Evolutionary conservation across 2,797 vertebrate species (phyloP), one percentile per base, ranked within the genome.

Genomic region (Australoheros facetus): DNA sequence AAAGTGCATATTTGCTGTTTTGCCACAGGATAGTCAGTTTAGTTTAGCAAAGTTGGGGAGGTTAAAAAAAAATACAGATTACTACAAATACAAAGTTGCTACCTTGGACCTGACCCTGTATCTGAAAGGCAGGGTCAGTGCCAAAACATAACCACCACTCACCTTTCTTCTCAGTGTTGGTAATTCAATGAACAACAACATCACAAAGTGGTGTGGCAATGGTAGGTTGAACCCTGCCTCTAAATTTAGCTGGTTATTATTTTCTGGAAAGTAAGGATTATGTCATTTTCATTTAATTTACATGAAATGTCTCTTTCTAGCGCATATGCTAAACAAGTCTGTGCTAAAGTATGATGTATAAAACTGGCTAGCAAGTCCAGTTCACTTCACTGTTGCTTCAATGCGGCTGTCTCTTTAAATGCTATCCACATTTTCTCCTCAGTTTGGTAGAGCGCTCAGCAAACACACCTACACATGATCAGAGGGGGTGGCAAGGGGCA

Each of bases 381-480:
- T 45, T 66, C 12, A 59, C 42, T 19, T n/a, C 19, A n/a, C 42
- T 69, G 73, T n/a, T 32, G 28, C 37, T 80, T 56, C 23, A 62
- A 30, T 48, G 66, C 21, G 13, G 37, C 56, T 71, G 32, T 60
- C 58, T 71, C 66, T 81, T 66, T 71, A 64, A 86, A 76, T 64
- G 37, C n/a, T 8, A 19, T 56, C 32, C 56, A 74, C 37, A 75
- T 56, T 84, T 90, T 78, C 73, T 56, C 55, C 51, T 74, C 14
- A 4, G 48, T 73, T 80, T 84, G 54, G 30, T 66, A 69, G 51
- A 74, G 66, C 54, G 69, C 60, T 81, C 69, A 75, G 30, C 58
- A 37, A 78, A 54, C 71, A 85, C 86, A 88, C 80, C 78, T 73
- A 87, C 81, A 79, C 88, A 82, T 26, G 73, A 82, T 72, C 69